Evolutionary conservation across 2,797 vertebrate genomes (phyloP).

Genomic region (Triplophysa bombifrons): DNA sequence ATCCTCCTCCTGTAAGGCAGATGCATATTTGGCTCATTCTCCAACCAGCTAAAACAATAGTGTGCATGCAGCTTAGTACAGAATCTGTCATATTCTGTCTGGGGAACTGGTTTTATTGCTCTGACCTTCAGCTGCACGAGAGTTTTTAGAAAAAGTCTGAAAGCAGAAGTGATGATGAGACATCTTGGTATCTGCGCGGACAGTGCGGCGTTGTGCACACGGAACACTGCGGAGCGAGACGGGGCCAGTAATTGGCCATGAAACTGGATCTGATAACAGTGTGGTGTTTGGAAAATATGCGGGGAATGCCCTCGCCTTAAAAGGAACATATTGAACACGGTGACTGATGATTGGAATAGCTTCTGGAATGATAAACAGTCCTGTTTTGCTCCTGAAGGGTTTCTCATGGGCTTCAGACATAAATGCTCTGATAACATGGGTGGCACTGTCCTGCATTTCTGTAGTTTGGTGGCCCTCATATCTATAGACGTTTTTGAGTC

Average conservation of each 20-base stretch:
- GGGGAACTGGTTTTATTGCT: conserved; percentile 19
- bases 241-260: conserved; percentile 64
- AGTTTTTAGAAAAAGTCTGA: conserved; percentile 26
- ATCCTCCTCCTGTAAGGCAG: conserved; percentile 8
- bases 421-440: conserved; percentile 60
- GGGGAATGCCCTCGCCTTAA: conserved; percentile 74
- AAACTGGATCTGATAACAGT: conserved; percentile 75
- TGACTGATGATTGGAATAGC: conserved; percentile 74
- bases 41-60: conserved; percentile 6
- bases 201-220: conserved; percentile 21
- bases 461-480: conserved; percentile 64
- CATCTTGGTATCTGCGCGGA: conserved; percentile 13
- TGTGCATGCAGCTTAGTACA: conserved; percentile 16
- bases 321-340: conserved; percentile 70
- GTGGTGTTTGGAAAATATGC: conserved; percentile 72
- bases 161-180: background rate
- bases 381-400: conserved; percentile 20
- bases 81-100: conserved; percentile 18
- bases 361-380: conserved; percentile 72
- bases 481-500: background rate
- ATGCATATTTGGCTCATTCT: conserved; percentile 16
- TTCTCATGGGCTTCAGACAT: conserved; percentile 67
- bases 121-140: conserved; percentile 25
- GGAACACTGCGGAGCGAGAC: conserved; percentile 51
- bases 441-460: conserved; percentile 74